Base-by-base conservation (phyloP, 2,888 invertebrate genomes). In the Lasioglossum morio region DNA sequence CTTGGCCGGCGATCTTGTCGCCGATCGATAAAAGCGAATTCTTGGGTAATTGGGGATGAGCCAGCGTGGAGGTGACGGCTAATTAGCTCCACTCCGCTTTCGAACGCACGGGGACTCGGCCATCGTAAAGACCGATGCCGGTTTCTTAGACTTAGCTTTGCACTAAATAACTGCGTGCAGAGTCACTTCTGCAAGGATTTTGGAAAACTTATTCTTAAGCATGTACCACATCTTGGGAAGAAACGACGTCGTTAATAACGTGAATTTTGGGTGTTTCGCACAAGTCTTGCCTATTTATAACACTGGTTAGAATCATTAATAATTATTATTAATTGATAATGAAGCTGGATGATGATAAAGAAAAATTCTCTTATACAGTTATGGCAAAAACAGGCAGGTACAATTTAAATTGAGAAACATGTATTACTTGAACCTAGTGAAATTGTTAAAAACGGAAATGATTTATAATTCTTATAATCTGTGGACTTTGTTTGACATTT, bases 1-100 rank as follows among this genome's bases (percentile, higher is more conserved):
- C 27, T 7, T 14, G 27, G n/a, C 7, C 34, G 53, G n/a, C 34
- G n/a, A 53, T 70, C 37, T 40, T 34, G 73, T 53, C 53, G 73
- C 34, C 48, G 23, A 34, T 53, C 37, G 73, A 74, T 53, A 53
- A 16, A 23, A 53, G 73, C n/a, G 73, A 74, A 53, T 74, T 37
- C 73, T 37, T 30, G 73, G 73, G 14, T 53, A 53, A 53, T 74
- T 34, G 48, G 27, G 34, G 34, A 73, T 48, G n/a, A 53, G 73
- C 34, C 43, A n/a, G 23, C 43, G 48, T 12, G 10, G 5, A 37
- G 34, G 53, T 53, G 53, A 53, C n/a, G 48, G 23, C 48, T 53
- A 16, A 74, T 53, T 73, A 73, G 23, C 53, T 73, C n/a, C 34
- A 0, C 0, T 34, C 43, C 43, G 48, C 37, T 73, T 53, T 53